Evolutionary conservation across 1,140 invertebrate species (phyloP).

Genomic region (Antheraea mylitta): DNA sequence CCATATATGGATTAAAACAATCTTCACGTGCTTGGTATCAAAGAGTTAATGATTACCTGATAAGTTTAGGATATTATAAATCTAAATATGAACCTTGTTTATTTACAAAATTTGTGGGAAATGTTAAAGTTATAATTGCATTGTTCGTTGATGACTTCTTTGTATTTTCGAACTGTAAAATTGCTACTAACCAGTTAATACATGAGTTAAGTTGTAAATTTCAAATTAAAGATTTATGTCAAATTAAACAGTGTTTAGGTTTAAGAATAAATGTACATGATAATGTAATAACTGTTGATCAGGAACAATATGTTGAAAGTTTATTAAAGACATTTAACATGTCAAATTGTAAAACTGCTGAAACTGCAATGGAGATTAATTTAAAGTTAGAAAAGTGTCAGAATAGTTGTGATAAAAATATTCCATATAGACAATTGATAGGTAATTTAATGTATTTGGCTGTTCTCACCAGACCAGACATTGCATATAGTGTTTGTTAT

Average conservation of each 20-base stretch:
- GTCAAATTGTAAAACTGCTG: not conserved
- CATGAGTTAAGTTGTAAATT: too few relatives aligned
- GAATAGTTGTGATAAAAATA: not conserved
- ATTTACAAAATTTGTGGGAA: too few relatives aligned
- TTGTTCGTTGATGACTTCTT: too few relatives aligned
- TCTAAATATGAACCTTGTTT: too few relatives aligned
- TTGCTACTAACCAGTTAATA: too few relatives aligned
- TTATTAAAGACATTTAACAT: not conserved
- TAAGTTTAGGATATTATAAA: too few relatives aligned
- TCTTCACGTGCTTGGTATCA: too few relatives aligned
- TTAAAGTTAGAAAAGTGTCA: not conserved
- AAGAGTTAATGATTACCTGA: too few relatives aligned
- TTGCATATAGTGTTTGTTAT: not conserved
- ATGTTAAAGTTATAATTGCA: too few relatives aligned
- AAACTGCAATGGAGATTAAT: conserved; percentile 6
- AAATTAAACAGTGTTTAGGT: conserved; percentile 6
- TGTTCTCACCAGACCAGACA: not conserved
- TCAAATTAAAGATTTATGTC: too few relatives aligned
- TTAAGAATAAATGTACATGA: not conserved
- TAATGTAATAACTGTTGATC: not conserved
- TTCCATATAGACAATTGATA: conserved; percentile 3
- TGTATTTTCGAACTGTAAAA: too few relatives aligned
- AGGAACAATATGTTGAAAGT: not conserved
- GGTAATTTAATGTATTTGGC: conserved; percentile 1
- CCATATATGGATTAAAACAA: too few relatives aligned